A percentile compares a stretch with the other conserved stretches of the same genome.
Conservation (phyloP, 2,888 invertebrate genomes). For the Drosophila setosimentum region DNA sequence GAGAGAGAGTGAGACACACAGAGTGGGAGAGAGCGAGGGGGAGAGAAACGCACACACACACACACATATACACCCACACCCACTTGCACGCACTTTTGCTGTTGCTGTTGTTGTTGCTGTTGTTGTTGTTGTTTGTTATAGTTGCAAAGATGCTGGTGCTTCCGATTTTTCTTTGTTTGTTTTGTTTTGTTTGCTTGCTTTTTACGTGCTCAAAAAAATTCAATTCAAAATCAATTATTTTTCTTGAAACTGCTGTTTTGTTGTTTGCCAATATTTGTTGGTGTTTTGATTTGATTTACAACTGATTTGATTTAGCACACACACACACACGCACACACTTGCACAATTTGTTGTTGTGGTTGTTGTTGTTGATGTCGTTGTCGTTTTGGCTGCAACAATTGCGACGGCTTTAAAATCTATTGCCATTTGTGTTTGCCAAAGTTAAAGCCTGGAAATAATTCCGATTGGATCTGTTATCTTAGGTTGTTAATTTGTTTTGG, state of each 20-base stretch:
- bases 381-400: slow-evolving; percentile 46
- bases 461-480: slow-evolving; percentile 30
- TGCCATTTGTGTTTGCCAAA: slow-evolving; percentile 41
- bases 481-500: slow-evolving; percentile 19
- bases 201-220: slow-evolving; percentile 75
- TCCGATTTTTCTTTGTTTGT: slow-evolving; percentile 17
- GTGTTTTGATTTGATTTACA: slow-evolving; percentile 16
- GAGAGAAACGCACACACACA: neutral
- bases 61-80: slow-evolving; percentile 4
- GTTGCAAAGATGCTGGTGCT: slow-evolving; percentile 2
- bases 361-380: slow-evolving; percentile 32
- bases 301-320: neutral
- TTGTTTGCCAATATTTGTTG: slow-evolving; percentile 50
- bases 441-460: slow-evolving; percentile 23
- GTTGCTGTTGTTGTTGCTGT: slow-evolving; percentile 17
- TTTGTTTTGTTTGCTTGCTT: slow-evolving; percentile 26
- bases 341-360: slow-evolving; percentile 23
- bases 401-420: slow-evolving; percentile 51
- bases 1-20: neutral
- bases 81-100: slow-evolving; percentile 21
- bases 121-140: neutral
- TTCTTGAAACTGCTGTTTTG: slow-evolving; percentile 4
- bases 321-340: neutral
- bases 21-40: neutral
- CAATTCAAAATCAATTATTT: slow-evolving; percentile 38